Evolutionary conservation across 2,113 vertebrate species (phyloP).

Genomic region (Gopherus evgoodei): DNA sequence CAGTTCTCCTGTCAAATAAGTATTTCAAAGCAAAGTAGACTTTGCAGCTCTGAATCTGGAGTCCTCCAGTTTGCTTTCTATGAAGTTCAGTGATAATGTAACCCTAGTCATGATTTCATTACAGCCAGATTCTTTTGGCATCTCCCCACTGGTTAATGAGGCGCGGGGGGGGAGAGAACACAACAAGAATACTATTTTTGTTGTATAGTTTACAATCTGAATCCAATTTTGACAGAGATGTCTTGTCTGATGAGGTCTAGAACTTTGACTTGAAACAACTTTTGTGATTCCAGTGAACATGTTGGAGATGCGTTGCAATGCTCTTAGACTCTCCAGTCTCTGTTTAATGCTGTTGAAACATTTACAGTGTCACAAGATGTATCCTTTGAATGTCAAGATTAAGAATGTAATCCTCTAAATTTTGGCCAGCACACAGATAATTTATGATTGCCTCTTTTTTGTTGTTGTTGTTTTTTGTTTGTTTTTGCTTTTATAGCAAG

Average conservation of each 20-base stretch:
- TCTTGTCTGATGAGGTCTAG: neutral
- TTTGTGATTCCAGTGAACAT: conserved; percentile 33
- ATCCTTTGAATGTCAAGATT: conserved; percentile 69
- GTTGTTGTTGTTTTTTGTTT: no score
- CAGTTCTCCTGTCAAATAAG: neutral
- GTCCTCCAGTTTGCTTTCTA: neutral
- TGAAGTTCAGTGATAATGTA: neutral
- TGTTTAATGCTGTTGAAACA: conserved; percentile 61
- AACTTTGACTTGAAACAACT: neutral
- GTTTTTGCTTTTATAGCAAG: neutral
- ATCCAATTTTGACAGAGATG: neutral
- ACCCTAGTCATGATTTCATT: neutral
- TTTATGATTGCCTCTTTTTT: neutral
- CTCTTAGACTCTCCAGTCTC: conserved; percentile 31
- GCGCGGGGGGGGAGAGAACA: neutral
- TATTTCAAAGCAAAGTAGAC: neutral
- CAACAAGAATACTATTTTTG: neutral
- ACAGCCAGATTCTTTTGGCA: neutral
- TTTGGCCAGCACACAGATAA: conserved; percentile 45
- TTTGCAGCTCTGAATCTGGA: neutral
- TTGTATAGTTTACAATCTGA: neutral
- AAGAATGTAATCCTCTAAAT: conserved; percentile 68
- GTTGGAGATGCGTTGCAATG: conserved; percentile 34
- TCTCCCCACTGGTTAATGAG: neutral
- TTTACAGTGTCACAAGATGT: conserved; percentile 41